A percentile compares a stretch with the other conserved stretches of the same genome.
phyloP scores from a whole-genome alignment of 2,113 vertebrate species.

The Callithrix jacchus region DNA sequence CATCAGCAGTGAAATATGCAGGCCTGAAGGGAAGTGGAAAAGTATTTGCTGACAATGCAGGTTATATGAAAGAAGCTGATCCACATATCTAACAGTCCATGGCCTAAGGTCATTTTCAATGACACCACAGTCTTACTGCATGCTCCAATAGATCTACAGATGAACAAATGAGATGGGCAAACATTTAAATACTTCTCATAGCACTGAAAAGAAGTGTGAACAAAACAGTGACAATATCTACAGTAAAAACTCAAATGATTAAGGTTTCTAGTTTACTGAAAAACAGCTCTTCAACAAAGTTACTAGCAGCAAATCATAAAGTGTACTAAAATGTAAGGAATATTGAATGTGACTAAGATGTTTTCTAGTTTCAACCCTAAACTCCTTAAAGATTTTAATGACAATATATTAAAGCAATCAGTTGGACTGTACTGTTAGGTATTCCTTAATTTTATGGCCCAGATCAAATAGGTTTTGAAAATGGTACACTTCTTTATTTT shows the following conservation, averaged over 20 bases:
- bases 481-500: neutral
- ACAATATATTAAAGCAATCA: neutral
- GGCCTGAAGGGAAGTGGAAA: neutral
- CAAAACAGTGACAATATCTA: neutral
- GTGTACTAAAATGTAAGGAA: neutral
- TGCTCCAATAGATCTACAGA: neutral
- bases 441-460: neutral
- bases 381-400: neutral
- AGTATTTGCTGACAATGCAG: neutral
- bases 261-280: conserved; percentile 13
- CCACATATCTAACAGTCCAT: neutral
- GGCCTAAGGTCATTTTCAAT: neutral
- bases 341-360: neutral
- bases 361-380: conserved; percentile 19
- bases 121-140: neutral
- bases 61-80: neutral
- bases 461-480: neutral
- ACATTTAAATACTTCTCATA: neutral
- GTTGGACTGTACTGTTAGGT: neutral
- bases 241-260: neutral
- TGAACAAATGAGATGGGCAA: neutral
- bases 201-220: neutral
- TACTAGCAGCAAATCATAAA: conserved; percentile 15
- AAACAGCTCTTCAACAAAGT: conserved; percentile 37
- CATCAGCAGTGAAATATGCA: neutral